Base-by-base conservation (phyloP, 1,140 invertebrate species). In the Coenobita brevimanus region DNA sequence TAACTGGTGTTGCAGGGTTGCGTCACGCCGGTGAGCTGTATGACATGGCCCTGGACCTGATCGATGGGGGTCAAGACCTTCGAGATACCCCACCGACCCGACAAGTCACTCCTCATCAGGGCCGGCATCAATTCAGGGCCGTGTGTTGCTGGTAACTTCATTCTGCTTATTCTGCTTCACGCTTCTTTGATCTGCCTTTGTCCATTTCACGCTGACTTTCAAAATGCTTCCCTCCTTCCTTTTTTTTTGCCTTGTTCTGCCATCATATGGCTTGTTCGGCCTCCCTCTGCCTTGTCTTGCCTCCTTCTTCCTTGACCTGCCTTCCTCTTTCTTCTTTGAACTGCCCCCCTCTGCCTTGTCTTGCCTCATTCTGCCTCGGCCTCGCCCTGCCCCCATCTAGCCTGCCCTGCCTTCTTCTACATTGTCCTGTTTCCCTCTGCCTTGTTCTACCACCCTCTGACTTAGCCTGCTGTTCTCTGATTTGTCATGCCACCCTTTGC, bases 41-140 rank as follows among this genome's bases (percentile, higher is more conserved):
- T 30, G 92, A 92, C 71, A 92, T 93, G 92, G 92, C 93, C 1
- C 89, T 93, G 24, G 91, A 92, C 79, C 85, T 93, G 24, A 79
- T 93, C 4, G 92, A 92, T n/a, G 88, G 91, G 92, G 62, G 92
- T 92, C 78, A 91, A 91, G 6, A 91, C 91, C 41, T 93, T 93
- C 83, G 91, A 92, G 78, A 93, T 93, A 73, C 90, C 92, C 17
- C 89, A 89, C 83, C 57, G 83, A 2, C 89, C 89, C 3, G 78
- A 89, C 33, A 76, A 80, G 50, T 62, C 75, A 3, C 98, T 96
- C 4, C 91, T 93, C 75, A 93, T 95, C 54, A 90, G 94, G 8
- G 93, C 94, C n/a, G 95, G 95, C 0, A 91, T 95, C 27, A 94
- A 95, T 92, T 94, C 94, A 6, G 95, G 95, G 15, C 75, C 90